Percentiles rank a stretch among this genome's conserved stretches.
Conservation (phyloP, 1,140 invertebrate species). For the Conus ventricosus region DNA sequence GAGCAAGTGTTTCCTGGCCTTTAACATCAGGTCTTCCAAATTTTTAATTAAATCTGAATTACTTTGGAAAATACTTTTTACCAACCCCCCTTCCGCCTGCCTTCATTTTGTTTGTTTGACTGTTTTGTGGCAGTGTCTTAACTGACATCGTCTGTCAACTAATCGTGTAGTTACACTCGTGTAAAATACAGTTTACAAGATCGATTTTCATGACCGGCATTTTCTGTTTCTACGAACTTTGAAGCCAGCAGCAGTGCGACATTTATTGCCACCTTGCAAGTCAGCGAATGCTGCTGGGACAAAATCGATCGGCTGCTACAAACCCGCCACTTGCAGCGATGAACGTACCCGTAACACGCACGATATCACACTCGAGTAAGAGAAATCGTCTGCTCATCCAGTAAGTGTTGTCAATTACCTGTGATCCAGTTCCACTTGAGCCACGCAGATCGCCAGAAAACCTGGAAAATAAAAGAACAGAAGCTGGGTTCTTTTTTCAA, state of each 20-base stretch:
- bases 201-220: background rate
- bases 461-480: constrained; percentile 43
- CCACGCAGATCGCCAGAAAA: constrained; percentile 20
- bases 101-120: too few species aligned
- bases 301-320: constrained; percentile 29
- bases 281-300: background rate
- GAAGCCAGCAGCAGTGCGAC: background rate
- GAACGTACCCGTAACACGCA: background rate
- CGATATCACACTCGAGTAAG: background rate
- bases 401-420: constrained; percentile 40
- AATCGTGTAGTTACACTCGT: too few species aligned
- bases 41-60: too few species aligned
- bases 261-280: constrained; percentile 23
- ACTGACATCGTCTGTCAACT: too few species aligned
- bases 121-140: too few species aligned
- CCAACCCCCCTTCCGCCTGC: too few species aligned
- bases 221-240: background rate
- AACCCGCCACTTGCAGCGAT: background rate
- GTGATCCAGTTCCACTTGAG: constrained; percentile 57
- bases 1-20: too few species aligned
- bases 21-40: too few species aligned
- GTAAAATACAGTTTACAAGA: background rate
- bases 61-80: too few species aligned
- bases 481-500: background rate
- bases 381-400: constrained; percentile 12